Evolutionary conservation across 2,888 invertebrate species (phyloP).

Genomic region (Itoplectis maculator): DNA sequence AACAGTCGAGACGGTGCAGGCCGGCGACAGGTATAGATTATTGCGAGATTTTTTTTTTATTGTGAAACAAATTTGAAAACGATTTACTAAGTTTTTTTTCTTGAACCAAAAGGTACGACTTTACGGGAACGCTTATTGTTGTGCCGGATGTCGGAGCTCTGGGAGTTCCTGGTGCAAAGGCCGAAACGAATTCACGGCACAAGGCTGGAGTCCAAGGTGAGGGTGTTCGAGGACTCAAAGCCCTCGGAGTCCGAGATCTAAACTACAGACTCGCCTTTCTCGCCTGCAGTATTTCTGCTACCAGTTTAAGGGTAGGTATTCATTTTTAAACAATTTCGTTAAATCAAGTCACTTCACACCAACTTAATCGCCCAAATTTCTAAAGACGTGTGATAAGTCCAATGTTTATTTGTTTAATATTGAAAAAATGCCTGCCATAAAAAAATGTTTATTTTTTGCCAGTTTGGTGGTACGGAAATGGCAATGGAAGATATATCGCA

Average conservation of each 20-base stretch:
- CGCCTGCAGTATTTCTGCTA: conserved; percentile 95
- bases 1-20: conserved; percentile 97
- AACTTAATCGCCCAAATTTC: too few species aligned
- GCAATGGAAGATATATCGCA: conserved; percentile 95
- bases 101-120: conserved; percentile 76
- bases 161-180: conserved; percentile 93
- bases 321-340: neutral
- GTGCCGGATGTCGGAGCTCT: conserved; percentile 97
- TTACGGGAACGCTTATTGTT: conserved; percentile 91
- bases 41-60: neutral
- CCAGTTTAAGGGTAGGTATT: conserved; percentile 89
- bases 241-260: conserved; percentile 94
- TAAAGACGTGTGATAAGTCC: too few species aligned
- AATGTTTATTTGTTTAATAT: too few species aligned
- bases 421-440: too few species aligned
- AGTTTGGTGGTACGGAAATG: conserved; percentile 94
- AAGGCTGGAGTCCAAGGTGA: conserved; percentile 90
- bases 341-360: too few species aligned
- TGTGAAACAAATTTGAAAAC: neutral
- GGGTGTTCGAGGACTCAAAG: conserved; percentile 94
- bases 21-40: conserved; percentile 88
- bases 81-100: neutral
- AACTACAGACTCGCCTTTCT: conserved; percentile 96
- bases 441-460: conserved; percentile 30
- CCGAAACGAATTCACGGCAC: conserved; percentile 92